These are phyloP conservation scores for Maniola hyperantus DNA, from an alignment of 2,888 invertebrate genomes.

Conservation along the genomic window DNA sequence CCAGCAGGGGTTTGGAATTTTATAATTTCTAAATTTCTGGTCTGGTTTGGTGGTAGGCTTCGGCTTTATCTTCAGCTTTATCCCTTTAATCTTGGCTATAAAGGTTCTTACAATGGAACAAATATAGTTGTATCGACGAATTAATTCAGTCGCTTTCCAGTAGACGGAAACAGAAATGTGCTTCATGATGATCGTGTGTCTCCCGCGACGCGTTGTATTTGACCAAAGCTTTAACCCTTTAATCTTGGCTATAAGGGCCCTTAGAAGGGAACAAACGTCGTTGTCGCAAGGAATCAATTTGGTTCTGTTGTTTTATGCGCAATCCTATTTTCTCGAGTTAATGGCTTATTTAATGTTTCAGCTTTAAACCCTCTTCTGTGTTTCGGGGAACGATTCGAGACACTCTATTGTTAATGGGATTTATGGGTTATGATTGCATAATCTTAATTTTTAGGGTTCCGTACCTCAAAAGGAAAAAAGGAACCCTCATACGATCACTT, in stretches of 20 bases:
- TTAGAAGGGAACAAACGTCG: constrained; percentile 12
- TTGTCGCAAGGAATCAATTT: constrained; percentile 24
- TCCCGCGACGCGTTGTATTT: not conserved
- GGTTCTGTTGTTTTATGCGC: constrained; percentile 25
- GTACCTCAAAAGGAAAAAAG: no score
- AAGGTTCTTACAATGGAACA: constrained; percentile 1
- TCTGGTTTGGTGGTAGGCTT: no score
- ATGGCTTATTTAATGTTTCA: constrained; percentile 24
- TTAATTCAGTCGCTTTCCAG: constrained; percentile 24
- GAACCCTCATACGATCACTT: no score
- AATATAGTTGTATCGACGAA: constrained; percentile 16
- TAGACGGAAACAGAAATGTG: no score
- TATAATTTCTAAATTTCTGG: no score
- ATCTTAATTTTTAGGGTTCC: no score
- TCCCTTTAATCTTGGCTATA: constrained; percentile 19
- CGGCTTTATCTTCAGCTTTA: no score
- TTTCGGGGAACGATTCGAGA: constrained; percentile 1
- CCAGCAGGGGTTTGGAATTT: no score
- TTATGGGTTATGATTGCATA: not conserved
- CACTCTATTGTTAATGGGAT: not conserved
- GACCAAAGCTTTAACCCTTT: constrained; percentile 10
- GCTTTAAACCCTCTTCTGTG: constrained; percentile 10
- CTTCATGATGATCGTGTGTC: not conserved
- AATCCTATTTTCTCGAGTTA: constrained; percentile 20
- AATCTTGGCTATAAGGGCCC: constrained; percentile 17